A percentile compares a stretch with the other conserved stretches of the same genome.
These are phyloP conservation scores for Brachyopa scutellaris DNA, from an alignment of 2,888 invertebrate genomes.

Conservation along the genomic window DNA sequence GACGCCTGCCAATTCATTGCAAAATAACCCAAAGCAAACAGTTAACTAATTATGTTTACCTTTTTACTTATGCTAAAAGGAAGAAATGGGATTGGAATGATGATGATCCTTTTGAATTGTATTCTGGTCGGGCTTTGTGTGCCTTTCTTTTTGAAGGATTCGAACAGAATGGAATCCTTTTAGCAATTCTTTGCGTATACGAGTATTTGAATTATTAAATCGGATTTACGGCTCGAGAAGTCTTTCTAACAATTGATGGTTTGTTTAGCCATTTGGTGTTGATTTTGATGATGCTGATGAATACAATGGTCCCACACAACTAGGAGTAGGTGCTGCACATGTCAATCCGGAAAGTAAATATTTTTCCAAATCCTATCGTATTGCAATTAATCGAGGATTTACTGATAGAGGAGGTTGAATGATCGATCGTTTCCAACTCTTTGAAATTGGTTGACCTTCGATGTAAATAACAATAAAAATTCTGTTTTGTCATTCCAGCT, in stretches of 20 bases:
- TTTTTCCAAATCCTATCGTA: constrained; percentile 60
- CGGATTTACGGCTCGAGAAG: constrained; percentile 51
- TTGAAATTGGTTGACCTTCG: constrained; percentile 25
- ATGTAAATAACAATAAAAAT: constrained; percentile 34
- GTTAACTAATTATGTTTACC: constrained; percentile 71
- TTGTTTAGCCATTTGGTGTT: constrained; percentile 14
- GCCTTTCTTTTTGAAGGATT: constrained; percentile 32
- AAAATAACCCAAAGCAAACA: constrained; percentile 59
- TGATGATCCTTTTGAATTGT: constrained; percentile 54
- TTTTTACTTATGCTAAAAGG: constrained; percentile 61
- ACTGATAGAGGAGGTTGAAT: constrained; percentile 1
- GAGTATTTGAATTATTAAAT: constrained; percentile 63
- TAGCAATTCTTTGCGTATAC: constrained; percentile 30
- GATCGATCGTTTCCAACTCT: constrained; percentile 60
- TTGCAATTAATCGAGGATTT: constrained; percentile 62
- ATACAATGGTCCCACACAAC: constrained; percentile 17
- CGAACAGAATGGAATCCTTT: constrained; percentile 38
- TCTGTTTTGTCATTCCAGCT: constrained; percentile 60
- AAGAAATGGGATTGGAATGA: constrained; percentile 23
- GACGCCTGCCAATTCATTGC: constrained; percentile 45
- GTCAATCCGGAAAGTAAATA: constrained; percentile 47
- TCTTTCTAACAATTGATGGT: constrained; percentile 34
- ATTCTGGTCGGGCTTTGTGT: constrained; percentile 9
- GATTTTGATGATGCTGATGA: not conserved
- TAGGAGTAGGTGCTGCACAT: not conserved